phyloP scores from a whole-genome alignment of 2,888 invertebrate species.

The Drosophila eohydei region DNA sequence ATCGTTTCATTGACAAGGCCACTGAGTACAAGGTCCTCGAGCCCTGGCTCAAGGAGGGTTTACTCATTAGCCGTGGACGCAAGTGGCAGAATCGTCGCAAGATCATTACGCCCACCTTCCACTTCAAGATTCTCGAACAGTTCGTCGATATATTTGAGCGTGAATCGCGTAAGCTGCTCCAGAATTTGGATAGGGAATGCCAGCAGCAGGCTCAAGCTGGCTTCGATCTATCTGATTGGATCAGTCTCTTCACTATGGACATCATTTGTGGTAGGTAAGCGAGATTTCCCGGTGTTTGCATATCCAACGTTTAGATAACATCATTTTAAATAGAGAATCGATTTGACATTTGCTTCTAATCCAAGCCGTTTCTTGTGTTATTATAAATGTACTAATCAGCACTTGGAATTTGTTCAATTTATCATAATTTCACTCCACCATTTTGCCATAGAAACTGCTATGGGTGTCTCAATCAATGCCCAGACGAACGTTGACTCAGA shows the following conservation, averaged over 20 bases:
- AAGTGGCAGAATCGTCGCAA: background rate
- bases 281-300: no score
- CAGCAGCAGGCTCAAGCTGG: no score
- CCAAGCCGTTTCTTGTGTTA: background rate
- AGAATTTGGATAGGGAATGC: no score
- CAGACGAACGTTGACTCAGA: constrained; percentile 89
- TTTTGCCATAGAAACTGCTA: constrained; percentile 90
- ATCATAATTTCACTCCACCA: background rate
- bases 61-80: constrained; percentile 85
- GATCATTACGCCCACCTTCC: background rate
- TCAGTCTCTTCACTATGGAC: no score
- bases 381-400: constrained; percentile 5
- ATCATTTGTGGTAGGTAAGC: no score
- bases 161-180: no score
- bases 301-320: background rate
- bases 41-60: constrained; percentile 86
- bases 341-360: background rate
- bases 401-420: background rate
- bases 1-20: constrained; percentile 84
- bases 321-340: background rate
- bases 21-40: constrained; percentile 82
- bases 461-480: constrained; percentile 91
- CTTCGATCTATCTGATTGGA: no score
- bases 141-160: background rate
- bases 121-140: constrained; percentile 1